Evolutionary conservation across 1,140 invertebrate genomes (phyloP), one percentile per base, ranked within the genome.

Genomic region (Gonatopus flavifemur): DNA sequence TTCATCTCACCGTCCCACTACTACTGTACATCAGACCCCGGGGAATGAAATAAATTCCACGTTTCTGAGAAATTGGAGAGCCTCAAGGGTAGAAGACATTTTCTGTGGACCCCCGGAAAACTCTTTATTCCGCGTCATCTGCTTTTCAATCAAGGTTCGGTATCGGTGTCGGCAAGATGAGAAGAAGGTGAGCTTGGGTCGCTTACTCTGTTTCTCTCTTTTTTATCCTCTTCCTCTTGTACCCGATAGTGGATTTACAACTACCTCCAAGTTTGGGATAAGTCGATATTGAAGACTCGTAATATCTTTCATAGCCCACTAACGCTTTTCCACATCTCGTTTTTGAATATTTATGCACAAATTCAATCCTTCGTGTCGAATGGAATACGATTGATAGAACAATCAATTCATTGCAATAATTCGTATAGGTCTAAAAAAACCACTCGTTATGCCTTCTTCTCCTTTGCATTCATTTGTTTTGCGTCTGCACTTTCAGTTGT

Each of bases 71-170:
- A 61, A 62, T 62, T 61, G 59, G 49, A 61, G 59, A 62, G 58
- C 59, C 59, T 44, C 59, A 18, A 49, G 54, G 59, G 53, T 51
- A 50, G 59, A 60, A 62, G 59, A 62, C 59, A 61, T 60, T 62
- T 62, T 60, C 59, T 45, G 41, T 57, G 58, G 59, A 46, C 52
- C 52, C 16, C 42, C 33, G 30, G 54, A 44, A 62, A 62, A 62
- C 58, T 62, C 59, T 54, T 62, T 62, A 62, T 62, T 62, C 59
- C 58, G 49, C 59, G 59, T 62, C 59, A 62, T 62, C 59, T 62
- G 58, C 54, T 62, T 62, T 62, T 62, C 59, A 62, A 62, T 62
- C 59, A 62, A 61, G 59, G 58, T 57, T 55, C 54, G 43, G 42
- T 61, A 62, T 61, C 59, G 59, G 50, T 32, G 50, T 28, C 25